Conservation (phyloP, 2,888 invertebrate species). For the Copidosoma aretas region DNA sequence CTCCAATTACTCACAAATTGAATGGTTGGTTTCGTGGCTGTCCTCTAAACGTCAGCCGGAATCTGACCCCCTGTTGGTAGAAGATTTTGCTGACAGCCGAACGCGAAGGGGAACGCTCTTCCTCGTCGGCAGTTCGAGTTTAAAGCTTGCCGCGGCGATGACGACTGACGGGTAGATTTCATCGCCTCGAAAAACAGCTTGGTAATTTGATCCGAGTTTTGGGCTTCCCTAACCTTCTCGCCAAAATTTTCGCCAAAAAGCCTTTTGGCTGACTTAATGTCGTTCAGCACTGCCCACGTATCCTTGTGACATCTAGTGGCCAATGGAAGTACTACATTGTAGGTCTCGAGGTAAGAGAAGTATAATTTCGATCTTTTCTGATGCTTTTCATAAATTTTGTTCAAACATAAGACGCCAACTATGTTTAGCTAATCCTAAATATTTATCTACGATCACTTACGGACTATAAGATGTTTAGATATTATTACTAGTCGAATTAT, state of each 20-base stretch:
- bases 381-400: too few relatives aligned
- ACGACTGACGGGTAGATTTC: neutral
- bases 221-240: conserved; percentile 17
- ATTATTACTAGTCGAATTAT: too few relatives aligned
- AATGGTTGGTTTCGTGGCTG: neutral
- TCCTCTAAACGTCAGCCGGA: conserved; percentile 14
- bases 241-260: conserved; percentile 24
- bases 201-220: conserved; percentile 1
- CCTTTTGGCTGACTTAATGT: too few relatives aligned
- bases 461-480: too few relatives aligned
- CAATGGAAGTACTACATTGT: too few relatives aligned
- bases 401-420: too few relatives aligned
- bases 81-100: neutral
- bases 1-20: conserved; percentile 29
- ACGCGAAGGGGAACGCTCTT: neutral
- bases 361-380: too few relatives aligned
- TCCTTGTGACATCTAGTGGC: too few relatives aligned
- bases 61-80: conserved; percentile 27
- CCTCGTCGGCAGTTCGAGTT: neutral
- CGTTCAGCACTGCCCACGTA: too few relatives aligned
- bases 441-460: too few relatives aligned
- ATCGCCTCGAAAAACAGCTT: neutral
- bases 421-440: too few relatives aligned
- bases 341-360: too few relatives aligned
- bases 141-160: neutral